Evolutionary conservation across 2,888 invertebrate species (phyloP).

Genomic region (Conchocele bisecta): DNA sequence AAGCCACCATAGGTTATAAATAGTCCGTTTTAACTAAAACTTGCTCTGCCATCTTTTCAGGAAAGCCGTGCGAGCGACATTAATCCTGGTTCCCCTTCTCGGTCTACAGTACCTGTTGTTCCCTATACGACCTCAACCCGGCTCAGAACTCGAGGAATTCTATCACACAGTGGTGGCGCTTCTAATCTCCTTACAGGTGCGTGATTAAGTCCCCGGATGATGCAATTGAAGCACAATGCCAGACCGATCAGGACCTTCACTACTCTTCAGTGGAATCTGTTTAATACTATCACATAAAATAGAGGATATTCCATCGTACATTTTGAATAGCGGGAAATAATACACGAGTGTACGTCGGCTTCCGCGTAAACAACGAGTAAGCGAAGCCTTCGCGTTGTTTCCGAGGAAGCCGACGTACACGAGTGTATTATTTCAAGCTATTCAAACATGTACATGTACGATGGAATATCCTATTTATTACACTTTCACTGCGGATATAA

Average conservation of each 20-base stretch:
- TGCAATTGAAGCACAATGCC: not conserved
- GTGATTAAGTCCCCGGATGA: not conserved
- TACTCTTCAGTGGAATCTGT: not conserved
- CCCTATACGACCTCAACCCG: constrained; percentile 89
- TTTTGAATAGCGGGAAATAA: too few relatives aligned
- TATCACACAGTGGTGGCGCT: constrained; percentile 94
- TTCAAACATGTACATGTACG: too few relatives aligned
- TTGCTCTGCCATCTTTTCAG: constrained; percentile 82
- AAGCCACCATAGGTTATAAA: too few relatives aligned
- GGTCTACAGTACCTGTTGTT: constrained; percentile 95
- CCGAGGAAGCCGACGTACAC: too few relatives aligned
- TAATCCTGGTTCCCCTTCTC: constrained; percentile 94
- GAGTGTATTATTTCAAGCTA: too few relatives aligned
- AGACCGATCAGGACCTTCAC: not conserved
- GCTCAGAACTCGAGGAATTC: constrained; percentile 83
- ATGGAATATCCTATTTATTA: too few relatives aligned
- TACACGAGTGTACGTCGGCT: too few relatives aligned
- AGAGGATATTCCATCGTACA: too few relatives aligned
- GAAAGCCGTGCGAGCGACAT: constrained; percentile 90
- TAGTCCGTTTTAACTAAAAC: too few relatives aligned
- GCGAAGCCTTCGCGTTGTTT: too few relatives aligned
- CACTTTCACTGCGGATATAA: too few relatives aligned
- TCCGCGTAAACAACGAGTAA: too few relatives aligned
- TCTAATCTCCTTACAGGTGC: constrained; percentile 92
- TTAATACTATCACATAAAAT: not conserved